These are phyloP conservation scores for Drosophila nannoptera DNA, from an alignment of 1,140 invertebrate genomes.

Conservation along the genomic window DNA sequence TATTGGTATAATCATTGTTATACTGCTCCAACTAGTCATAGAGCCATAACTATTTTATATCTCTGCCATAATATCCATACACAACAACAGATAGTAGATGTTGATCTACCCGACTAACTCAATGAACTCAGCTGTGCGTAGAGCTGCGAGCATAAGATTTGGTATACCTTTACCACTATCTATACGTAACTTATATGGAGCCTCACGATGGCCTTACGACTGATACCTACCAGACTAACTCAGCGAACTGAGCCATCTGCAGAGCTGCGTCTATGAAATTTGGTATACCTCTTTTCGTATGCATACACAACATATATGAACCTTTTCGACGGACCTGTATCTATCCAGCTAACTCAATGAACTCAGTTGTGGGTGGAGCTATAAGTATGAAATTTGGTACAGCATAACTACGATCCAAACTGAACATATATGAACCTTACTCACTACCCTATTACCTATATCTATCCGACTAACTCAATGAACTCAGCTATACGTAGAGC, in stretches of 20 bases:
- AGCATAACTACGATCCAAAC: background rate
- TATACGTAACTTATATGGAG: too few species aligned
- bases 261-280: background rate
- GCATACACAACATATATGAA: too few species aligned
- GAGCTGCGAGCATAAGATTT: background rate
- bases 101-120: background rate
- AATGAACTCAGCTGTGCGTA: background rate
- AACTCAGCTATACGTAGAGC: background rate
- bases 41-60: background rate
- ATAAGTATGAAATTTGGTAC: background rate
- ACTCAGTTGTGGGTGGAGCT: background rate
- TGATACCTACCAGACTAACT: background rate
- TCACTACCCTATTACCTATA: background rate
- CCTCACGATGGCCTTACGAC: background rate
- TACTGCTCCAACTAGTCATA: too few species aligned
- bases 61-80: background rate
- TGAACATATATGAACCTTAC: too few species aligned
- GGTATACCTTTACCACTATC: background rate
- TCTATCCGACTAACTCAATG: background rate
- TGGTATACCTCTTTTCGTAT: background rate
- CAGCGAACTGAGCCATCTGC: background rate
- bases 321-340: background rate
- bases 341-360: background rate
- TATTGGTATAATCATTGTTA: too few species aligned
- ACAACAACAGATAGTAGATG: too few species aligned